These are phyloP conservation scores for Sitophilus oryzae DNA, from an alignment of 1,140 invertebrate species.

Conservation along the genomic window DNA sequence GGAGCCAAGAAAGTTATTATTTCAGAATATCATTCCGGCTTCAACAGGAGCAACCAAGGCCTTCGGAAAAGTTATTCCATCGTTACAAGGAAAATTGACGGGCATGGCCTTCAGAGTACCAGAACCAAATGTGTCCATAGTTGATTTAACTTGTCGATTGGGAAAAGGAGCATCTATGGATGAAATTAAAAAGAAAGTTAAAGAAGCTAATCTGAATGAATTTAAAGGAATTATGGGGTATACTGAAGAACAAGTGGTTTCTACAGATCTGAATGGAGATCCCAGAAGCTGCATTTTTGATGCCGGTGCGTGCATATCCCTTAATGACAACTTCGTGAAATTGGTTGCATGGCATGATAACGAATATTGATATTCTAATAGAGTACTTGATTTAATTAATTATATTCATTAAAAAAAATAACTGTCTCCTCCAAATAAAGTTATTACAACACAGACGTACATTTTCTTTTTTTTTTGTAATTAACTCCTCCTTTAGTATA, in stretches of 20 bases:
- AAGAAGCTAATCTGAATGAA: constrained; percentile 71
- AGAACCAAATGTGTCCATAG: constrained; percentile 91
- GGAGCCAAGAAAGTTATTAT: constrained; percentile 98
- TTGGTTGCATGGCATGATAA: constrained; percentile 95
- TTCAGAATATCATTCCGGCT: constrained; percentile 96
- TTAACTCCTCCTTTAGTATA: no score
- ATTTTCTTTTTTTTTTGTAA: no score
- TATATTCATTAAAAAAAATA: constrained; percentile 54
- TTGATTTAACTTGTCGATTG: constrained; percentile 86
- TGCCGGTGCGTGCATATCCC: constrained; percentile 85
- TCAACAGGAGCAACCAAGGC: constrained; percentile 97
- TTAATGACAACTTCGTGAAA: constrained; percentile 88
- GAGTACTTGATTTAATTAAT: constrained; percentile 92
- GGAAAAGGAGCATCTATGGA: constrained; percentile 71
- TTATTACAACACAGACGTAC: no score
- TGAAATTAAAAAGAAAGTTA: constrained; percentile 85
- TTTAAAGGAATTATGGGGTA: constrained; percentile 90
- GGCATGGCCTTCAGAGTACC: constrained; percentile 60
- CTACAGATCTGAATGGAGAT: constrained; percentile 86
- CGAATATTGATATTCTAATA: constrained; percentile 89
- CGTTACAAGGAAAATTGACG: constrained; percentile 89
- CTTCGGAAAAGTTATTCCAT: constrained; percentile 94
- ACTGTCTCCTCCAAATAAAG: no score
- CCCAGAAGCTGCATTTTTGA: constrained; percentile 87
- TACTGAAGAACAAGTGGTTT: constrained; percentile 92